Evolutionary conservation across 1,140 invertebrate genomes (phyloP).

Genomic region (Apocrypta bakeri): DNA sequence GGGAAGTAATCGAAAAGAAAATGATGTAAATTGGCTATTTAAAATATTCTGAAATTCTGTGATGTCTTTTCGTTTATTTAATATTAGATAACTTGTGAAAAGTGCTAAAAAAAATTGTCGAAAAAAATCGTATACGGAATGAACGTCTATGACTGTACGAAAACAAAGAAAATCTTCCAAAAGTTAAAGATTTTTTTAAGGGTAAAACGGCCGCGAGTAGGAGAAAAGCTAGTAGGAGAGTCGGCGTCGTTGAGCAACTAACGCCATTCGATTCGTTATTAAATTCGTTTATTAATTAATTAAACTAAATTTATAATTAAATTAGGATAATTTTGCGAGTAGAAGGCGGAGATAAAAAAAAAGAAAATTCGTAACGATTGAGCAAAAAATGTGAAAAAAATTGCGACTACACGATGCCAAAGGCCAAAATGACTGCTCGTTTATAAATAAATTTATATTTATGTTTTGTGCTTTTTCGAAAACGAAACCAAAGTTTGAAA

Average conservation of each 20-base stretch:
- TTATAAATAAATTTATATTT: conserved; percentile 56
- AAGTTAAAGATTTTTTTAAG: conserved; percentile 47
- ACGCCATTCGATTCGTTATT: conserved; percentile 37
- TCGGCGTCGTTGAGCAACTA: conserved; percentile 27
- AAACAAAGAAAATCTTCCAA: conserved; percentile 53
- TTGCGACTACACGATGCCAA: conserved; percentile 60
- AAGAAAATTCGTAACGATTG: conserved; percentile 51
- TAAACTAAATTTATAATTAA: conserved; percentile 47
- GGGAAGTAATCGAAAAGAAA: conserved; percentile 47
- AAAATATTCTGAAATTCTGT: conserved; percentile 72
- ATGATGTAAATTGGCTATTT: conserved; percentile 56
- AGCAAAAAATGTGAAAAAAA: conserved; percentile 51
- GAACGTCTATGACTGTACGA: conserved; percentile 58
- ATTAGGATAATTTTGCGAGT: conserved; percentile 51
- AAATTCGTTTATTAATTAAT: conserved; percentile 46
- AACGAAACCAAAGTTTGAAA: conserved; percentile 62
- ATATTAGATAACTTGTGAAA: conserved; percentile 62
- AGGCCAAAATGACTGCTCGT: conserved; percentile 62
- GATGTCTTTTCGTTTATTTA: conserved; percentile 73
- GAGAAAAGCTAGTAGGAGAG: conserved; percentile 5
- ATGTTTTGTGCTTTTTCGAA: conserved; percentile 53
- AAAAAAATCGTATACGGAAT: conserved; percentile 67
- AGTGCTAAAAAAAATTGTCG: conserved; percentile 46
- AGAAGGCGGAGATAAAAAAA: no score
- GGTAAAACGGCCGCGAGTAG: conserved; percentile 23